Base-by-base conservation (phyloP, 2,888 invertebrate genomes). In the Dasysyrphus albostriatus region DNA sequence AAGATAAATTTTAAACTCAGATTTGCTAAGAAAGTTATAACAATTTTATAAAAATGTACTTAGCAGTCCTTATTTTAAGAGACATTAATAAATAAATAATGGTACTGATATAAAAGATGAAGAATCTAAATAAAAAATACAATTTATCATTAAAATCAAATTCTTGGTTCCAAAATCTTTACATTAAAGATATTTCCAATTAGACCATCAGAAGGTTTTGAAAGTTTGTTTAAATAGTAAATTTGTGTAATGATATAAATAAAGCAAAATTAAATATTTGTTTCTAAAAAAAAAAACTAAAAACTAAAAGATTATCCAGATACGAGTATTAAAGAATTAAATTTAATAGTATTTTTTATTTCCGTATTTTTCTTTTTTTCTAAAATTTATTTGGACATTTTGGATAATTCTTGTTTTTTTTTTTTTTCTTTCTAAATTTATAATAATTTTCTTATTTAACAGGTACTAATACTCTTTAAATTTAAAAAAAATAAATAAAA, bases 401-500 rank as follows among this genome's bases (percentile, higher is more conserved):
- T 75, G 63, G 58, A 75, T 83, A 73, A 67, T 42, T 74, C 3
- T 42, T 37, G 12, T 59, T 32, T 37, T 44, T 16, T 47, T 44
- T 16, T 47, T 49, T 59, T 61, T 56, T 74, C 59, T 77, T 56
- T 74, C 59, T 77, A 69, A 77, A 67, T 72, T 63, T 65, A 32
- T 47, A 14, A 63, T 77, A 70, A 70, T 82, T 82, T 78, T 10
- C 69, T 74, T 82, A 85, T 78, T 82, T 73, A 85, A 85, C 85
- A 85, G 85, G 85, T 85, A 85, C 85, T 77, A 85, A 82, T 85
- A 82, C 82, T 82, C 82, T 82, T 85, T 84, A 24, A 78, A 51
- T 58, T 24, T 70, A 56, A 47, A n/a, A 49, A 74, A 72, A 47
- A n/a, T 44, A 74, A 72, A 0, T 5, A 47, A 65, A 51, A 8